Evolutionary conservation across 35 echinoderm and acorn worm species (phyloP).

Genomic region (Ophiothrix spiculata): DNA sequence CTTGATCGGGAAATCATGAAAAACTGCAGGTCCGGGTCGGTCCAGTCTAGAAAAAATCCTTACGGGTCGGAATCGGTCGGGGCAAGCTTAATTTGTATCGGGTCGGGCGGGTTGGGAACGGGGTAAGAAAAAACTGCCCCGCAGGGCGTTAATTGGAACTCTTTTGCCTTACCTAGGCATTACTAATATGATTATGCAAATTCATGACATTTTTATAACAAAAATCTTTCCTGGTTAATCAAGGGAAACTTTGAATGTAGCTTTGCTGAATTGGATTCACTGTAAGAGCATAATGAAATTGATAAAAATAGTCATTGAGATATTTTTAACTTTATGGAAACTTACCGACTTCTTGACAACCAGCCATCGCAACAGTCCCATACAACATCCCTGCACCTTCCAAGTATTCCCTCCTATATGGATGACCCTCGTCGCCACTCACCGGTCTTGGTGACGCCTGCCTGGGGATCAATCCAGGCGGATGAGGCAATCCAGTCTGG

Average conservation of each 20-base stretch:
- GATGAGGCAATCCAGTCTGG: slow-evolving; percentile 27
- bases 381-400: slow-evolving; percentile 55
- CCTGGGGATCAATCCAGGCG: slow-evolving; percentile 15
- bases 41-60: no score
- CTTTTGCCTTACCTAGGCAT: no score
- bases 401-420: slow-evolving; percentile 54
- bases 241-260: neutral
- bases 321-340: neutral
- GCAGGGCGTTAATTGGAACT: no score
- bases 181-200: no score
- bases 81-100: no score
- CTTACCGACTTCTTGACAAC: slow-evolving; percentile 75
- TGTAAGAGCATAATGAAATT: neutral
- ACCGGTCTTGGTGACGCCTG: slow-evolving; percentile 37
- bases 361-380: slow-evolving; percentile 34
- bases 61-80: no score
- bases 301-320: neutral
- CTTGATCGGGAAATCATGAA: no score
- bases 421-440: slow-evolving; percentile 21
- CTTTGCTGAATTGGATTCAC: neutral
- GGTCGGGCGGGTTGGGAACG: no score
- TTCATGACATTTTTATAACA: no score
- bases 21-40: no score
- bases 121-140: no score
- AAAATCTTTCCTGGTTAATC: no score